Conservation (phyloP, 64 coral and sea anemone species). For the Montipora efflorescens region DNA sequence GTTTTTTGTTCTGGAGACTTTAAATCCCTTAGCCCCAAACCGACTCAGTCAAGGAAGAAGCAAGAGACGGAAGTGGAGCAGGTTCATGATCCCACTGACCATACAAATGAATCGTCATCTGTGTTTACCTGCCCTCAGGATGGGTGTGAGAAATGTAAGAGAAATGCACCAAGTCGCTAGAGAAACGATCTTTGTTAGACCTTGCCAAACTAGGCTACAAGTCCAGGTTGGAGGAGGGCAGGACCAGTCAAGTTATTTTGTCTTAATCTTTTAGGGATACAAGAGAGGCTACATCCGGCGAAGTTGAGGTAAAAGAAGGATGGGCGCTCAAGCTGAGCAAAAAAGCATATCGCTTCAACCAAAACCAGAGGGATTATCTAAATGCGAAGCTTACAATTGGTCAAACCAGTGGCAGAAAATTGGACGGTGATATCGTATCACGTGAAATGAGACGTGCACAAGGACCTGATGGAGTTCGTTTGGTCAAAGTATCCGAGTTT, state of each 20-base stretch:
- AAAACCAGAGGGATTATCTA: neutral
- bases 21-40: constrained; percentile 23
- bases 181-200: constrained; percentile 52
- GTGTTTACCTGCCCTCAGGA: constrained; percentile 63
- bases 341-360: constrained; percentile 36
- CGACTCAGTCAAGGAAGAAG: neutral
- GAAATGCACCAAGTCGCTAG: constrained; percentile 40
- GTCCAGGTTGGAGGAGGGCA: constrained; percentile 41
- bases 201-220: constrained; percentile 53
- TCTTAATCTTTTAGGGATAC: neutral
- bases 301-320: neutral
- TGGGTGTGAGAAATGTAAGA: constrained; percentile 5
- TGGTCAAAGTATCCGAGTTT: constrained; percentile 7
- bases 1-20: constrained; percentile 33
- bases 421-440: constrained; percentile 33
- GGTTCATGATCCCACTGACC: neutral
- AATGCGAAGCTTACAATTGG: constrained; percentile 46
- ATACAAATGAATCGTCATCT: neutral
- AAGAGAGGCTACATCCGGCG: neutral
- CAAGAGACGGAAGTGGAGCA: neutral
- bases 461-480: constrained; percentile 27
- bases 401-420: constrained; percentile 33
- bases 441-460: constrained; percentile 51
- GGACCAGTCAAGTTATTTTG: neutral
- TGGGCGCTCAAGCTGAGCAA: constrained; percentile 51